Conservation (phyloP, 2,797 vertebrate genomes). For the Amphiprion clarkii region DNA sequence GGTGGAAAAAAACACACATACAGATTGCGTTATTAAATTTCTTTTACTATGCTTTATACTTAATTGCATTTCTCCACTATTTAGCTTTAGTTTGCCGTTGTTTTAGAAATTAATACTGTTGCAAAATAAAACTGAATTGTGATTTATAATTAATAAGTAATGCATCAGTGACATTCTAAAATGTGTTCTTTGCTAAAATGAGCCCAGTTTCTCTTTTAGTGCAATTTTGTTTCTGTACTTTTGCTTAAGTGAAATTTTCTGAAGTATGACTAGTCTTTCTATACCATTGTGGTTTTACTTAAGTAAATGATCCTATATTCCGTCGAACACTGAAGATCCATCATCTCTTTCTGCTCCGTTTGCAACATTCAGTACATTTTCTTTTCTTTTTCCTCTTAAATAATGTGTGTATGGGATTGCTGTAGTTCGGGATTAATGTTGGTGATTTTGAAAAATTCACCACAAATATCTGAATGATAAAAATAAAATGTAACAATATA, state of each 20-base stretch:
- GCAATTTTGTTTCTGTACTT: too few relatives aligned
- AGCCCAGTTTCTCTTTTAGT: too few relatives aligned
- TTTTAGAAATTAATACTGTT: neutral
- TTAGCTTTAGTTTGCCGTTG: neutral
- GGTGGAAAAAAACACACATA: too few relatives aligned
- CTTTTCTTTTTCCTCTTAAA: neutral
- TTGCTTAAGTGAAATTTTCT: too few relatives aligned
- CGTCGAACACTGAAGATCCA: neutral
- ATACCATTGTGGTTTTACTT: neutral
- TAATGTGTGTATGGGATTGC: neutral
- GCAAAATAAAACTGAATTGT: neutral
- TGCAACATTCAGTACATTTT: too few relatives aligned
- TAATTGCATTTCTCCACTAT: too few relatives aligned
- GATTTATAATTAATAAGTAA: too few relatives aligned
- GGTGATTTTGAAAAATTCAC: neutral
- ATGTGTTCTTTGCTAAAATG: too few relatives aligned
- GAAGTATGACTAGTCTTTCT: neutral
- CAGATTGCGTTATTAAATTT: too few relatives aligned
- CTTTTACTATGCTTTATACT: too few relatives aligned
- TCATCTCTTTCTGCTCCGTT: neutral
- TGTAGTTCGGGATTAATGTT: neutral
- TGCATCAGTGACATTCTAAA: too few relatives aligned
- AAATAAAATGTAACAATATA: neutral
- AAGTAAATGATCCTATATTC: neutral
- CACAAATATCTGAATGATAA: neutral